phyloP scores from a whole-genome alignment of 2,797 vertebrate species.

The Xenopus petersii region DNA sequence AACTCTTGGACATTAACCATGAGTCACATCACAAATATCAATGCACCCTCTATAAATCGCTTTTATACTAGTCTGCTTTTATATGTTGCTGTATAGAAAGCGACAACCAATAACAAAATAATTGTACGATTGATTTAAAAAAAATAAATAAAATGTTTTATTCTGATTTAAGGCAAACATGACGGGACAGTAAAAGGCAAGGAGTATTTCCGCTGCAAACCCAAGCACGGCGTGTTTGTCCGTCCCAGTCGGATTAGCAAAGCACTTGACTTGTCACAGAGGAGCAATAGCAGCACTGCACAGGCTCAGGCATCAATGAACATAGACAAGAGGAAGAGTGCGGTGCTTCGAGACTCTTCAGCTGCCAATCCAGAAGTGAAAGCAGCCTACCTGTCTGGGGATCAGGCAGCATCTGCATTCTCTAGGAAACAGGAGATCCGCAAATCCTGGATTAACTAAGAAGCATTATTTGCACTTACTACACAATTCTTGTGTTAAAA shows the following conservation, averaged over 20 bases:
- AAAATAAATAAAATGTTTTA: background rate
- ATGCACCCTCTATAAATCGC: no score
- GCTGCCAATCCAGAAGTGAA: conserved; percentile 51
- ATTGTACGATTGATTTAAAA: no score
- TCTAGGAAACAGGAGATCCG: conserved; percentile 67
- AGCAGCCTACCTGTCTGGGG: conserved; percentile 56
- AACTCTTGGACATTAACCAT: no score
- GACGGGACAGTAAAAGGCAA: conserved; percentile 80
- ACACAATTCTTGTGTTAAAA: conserved; percentile 60
- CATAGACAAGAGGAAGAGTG: conserved; percentile 55
- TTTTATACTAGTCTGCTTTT: no score
- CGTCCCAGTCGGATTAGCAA: conserved; percentile 75
- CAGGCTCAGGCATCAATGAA: conserved; percentile 53
- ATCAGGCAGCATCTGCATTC: conserved; percentile 62
- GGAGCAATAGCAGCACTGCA: conserved; percentile 51
- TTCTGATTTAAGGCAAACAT: conserved; percentile 73
- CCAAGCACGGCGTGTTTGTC: conserved; percentile 76
- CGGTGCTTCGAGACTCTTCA: conserved; percentile 47
- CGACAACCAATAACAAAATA: no score
- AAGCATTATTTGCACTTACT: conserved; percentile 70
- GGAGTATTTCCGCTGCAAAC: conserved; percentile 79
- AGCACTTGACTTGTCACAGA: conserved; percentile 61
- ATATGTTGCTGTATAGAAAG: no score
- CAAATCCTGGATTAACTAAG: conserved; percentile 67
- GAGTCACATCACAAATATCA: no score